Conservation (phyloP, 1,140 invertebrate species). For the Drosophila sulfurigaster region DNA sequence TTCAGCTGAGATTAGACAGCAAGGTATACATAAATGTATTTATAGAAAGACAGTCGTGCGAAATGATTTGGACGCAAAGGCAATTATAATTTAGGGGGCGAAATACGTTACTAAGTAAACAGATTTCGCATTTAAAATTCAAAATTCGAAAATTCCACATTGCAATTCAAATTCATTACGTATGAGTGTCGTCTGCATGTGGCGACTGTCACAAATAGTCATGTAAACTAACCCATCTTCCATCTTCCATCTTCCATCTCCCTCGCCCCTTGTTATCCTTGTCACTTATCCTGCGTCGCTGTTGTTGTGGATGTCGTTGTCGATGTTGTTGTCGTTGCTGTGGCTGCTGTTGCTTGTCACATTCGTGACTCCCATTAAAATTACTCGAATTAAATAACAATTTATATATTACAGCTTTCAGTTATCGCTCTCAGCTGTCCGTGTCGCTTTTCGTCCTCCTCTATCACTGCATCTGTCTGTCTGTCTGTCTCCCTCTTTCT, state of each 20-base stretch:
- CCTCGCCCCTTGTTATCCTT: not conserved
- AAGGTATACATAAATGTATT: not conserved
- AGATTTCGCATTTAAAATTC: constrained; percentile 15
- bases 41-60: not conserved
- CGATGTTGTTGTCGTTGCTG: too few relatives aligned
- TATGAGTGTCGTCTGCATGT: not conserved
- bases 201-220: constrained; percentile 2
- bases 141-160: too few relatives aligned
- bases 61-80: not conserved
- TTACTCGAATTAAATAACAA: constrained; percentile 47
- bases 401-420: constrained; percentile 29
- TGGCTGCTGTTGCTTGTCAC: constrained; percentile 20
- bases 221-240: constrained; percentile 7
- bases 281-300: not conserved
- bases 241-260: too few relatives aligned
- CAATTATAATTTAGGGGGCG: too few relatives aligned
- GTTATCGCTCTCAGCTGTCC: constrained; percentile 4
- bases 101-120: not conserved
- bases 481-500: not conserved
- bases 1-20: not conserved
- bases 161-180: constrained; percentile 9
- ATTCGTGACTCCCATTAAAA: constrained; percentile 33
- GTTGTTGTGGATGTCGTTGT: too few relatives aligned
- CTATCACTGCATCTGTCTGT: not conserved
- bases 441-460: too few relatives aligned